These are phyloP conservation scores for Apotomis betuletana DNA, from an alignment of 2,888 invertebrate genomes.

Conservation along the genomic window DNA sequence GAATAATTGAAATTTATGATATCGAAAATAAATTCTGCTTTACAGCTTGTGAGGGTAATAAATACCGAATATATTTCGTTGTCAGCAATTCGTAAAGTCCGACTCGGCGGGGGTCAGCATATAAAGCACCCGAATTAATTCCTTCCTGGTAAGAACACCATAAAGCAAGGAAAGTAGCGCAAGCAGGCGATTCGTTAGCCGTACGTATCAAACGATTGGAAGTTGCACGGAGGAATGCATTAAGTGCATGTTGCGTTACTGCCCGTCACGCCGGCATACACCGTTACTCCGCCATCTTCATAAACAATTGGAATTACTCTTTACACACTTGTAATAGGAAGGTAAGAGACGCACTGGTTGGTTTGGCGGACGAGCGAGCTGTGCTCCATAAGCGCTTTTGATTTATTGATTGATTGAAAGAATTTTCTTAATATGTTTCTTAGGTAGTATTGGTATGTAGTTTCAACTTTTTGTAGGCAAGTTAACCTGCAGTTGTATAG, in stretches of 20 bases:
- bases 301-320: constrained; percentile 50
- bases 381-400: constrained; percentile 48
- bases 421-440: constrained; percentile 44
- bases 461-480: constrained; percentile 13
- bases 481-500: constrained; percentile 17
- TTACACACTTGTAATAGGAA: constrained; percentile 50
- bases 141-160: constrained; percentile 28
- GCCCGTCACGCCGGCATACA: constrained; percentile 63
- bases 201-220: constrained; percentile 46
- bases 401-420: constrained; percentile 54
- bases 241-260: constrained; percentile 59
- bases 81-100: constrained; percentile 21
- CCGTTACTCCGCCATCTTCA: constrained; percentile 59
- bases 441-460: constrained; percentile 24
- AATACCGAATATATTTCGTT: constrained; percentile 36
- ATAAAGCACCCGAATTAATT: constrained; percentile 37
- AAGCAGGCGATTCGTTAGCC: constrained; percentile 53
- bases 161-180: constrained; percentile 50
- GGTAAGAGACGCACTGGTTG: constrained; percentile 43
- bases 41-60: constrained; percentile 24
- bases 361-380: constrained; percentile 42
- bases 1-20: constrained; percentile 29
- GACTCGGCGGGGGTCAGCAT: constrained; percentile 34
- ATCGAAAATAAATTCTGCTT: constrained; percentile 13
- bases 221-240: constrained; percentile 61